Evolutionary conservation across 2,888 invertebrate species (phyloP), one percentile per base, ranked within the genome.

Genomic region (Sepiola atlantica): DNA sequence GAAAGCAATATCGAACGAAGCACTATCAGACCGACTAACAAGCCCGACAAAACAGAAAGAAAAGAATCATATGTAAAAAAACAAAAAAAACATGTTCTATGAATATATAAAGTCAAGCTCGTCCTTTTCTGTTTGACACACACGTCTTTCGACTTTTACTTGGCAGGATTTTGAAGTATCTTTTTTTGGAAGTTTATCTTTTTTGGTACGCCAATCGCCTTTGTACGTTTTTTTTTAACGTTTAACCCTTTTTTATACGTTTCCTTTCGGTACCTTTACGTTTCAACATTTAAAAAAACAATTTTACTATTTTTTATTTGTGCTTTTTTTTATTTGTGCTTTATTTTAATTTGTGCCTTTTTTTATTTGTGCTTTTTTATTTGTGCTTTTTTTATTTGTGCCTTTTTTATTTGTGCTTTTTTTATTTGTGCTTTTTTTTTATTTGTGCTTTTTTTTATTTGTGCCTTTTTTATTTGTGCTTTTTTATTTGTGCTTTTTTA

Each of bases 1-100:
- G n/a, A 77, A 77, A 77, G 77, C 77, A 77, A 12, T 77, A 77
- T 77, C 77, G 77, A 77, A 77, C 77, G 77, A 77, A n/a, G n/a
- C n/a, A 18, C 77, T 32, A n/a, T 77, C 77, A 77, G 77, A n/a
- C 77, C 77, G 77, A 77, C n/a, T n/a, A 77, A 77, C 77, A 32
- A 77, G 2, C n/a, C 16, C n/a, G n/a, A 1, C 12, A n/a, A n/a
- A 61, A 61, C 6, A 61, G 28, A 77, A 77, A 77, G 14, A 77
- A 77, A 77, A n/a, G n/a, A n/a, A 45, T 8, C 45, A 45, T 45
- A 45, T 8, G 2, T 45, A 45, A 45, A 45, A 45, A n/a, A n/a
- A n/a, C n/a, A n/a, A n/a, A n/a, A n/a, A 2, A 45, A 2, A 45
- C 45, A 45, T 8, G 8, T 45, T 77, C n/a, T n/a, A 77, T 77